phyloP scores from a whole-genome alignment of 2,113 vertebrate genomes.

The Antennarius striatus region DNA sequence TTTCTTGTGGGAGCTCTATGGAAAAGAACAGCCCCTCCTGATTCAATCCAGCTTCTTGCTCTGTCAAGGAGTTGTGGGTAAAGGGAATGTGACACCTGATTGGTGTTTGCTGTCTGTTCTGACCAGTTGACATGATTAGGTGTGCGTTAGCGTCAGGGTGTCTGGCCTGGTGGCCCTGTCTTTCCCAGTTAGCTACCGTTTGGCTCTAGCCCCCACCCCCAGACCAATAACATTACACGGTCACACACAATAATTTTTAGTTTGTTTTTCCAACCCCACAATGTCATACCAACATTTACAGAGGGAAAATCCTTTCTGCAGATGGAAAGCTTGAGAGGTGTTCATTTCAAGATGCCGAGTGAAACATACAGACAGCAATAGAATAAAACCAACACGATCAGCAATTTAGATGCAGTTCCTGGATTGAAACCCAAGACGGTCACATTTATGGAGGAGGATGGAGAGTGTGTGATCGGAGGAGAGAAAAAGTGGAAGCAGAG shows the following conservation, averaged over 20 bases:
- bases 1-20: constrained; percentile 40
- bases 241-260: constrained; percentile 66
- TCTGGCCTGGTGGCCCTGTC: constrained; percentile 62
- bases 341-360: constrained; percentile 65
- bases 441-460: constrained; percentile 20
- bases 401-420: constrained; percentile 25
- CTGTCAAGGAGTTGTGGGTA: constrained; percentile 43
- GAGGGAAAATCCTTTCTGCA: constrained; percentile 69
- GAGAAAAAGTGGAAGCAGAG: constrained; percentile 14
- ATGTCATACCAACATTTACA: constrained; percentile 58
- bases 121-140: constrained; percentile 45
- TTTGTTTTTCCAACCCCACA: constrained; percentile 70
- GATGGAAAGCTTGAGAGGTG: constrained; percentile 62
- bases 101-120: constrained; percentile 34
- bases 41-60: constrained; percentile 61
- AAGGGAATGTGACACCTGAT: constrained; percentile 69
- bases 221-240: constrained; percentile 68
- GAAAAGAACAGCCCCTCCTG: constrained; percentile 50
- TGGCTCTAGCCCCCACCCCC: constrained; percentile 51
- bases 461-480: neutral
- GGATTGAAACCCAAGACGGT: constrained; percentile 37
- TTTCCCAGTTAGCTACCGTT: constrained; percentile 66
- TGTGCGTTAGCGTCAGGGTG: constrained; percentile 42
- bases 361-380: constrained; percentile 47
- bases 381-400: constrained; percentile 48